Evolutionary conservation across 92 coral and sea anemone genomes (phyloP), one percentile per base, ranked within the genome.

Genomic region (Parazoanthus darwini): DNA sequence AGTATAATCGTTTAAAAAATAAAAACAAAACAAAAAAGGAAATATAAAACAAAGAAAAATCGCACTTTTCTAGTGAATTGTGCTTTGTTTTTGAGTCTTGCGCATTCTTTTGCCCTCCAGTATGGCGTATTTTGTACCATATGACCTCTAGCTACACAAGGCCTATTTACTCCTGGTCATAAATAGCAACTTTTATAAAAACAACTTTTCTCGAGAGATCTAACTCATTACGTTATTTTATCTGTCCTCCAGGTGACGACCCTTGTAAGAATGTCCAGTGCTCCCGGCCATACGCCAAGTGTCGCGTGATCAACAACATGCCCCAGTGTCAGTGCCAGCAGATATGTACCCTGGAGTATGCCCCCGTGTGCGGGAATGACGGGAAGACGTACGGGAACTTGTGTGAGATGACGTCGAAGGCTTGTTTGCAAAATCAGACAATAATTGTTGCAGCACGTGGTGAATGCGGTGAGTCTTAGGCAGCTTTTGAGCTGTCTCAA

Each of bases 351-450:
- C 58, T 36, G 48, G 71, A 80, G 15, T 80, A 80, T 20, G 16
- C 15, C 11, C 85, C 85, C 6, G 85, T 80, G 25, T 80, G 85
- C 16, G 85, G 85, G 29, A 80, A 80, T 80, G 85, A 80, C 68
- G 85, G 85, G 71, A 80, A 80, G 46, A 80, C 85, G 15, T 80
- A 80, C 85, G 23, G 46, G 3, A 80, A 80, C 85, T 56, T 80
- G 72, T 80, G 85, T 10, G 10, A 3, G n/a, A 51, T 80, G 85
- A 80, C 85, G 23, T 29, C 85, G 35, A 58, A 35, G 23, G 85
- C 85, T 35, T 80, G 85, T 35, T 80, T 29, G 35, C 85, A 80
- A 11, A 80, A 80, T 67, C 71, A 56, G 85, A 80, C 85, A 6
- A 29, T 80, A 29, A 63, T 51, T 9, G 85, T 80, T 5, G 85